Conservation (phyloP, 1,140 invertebrate genomes). For the Cydia strobilella region DNA sequence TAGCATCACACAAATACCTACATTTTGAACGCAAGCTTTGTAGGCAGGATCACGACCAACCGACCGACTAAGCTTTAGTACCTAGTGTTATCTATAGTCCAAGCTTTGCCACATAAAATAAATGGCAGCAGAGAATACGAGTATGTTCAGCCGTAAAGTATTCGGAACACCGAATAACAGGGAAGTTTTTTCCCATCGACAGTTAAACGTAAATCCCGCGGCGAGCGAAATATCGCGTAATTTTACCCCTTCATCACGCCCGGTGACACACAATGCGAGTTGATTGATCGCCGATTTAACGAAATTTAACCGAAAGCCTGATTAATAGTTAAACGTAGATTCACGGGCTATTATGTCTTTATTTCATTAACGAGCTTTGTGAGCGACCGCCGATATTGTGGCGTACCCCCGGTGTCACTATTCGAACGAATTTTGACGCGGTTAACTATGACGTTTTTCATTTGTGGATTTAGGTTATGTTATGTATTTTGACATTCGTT, state of each 20-base stretch:
- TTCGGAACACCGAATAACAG: not conserved
- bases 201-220: not conserved
- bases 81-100: not conserved
- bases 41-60: not conserved
- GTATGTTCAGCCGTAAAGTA: not conserved
- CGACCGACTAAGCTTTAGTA: not conserved
- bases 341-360: constrained; percentile 32
- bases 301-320: constrained; percentile 32
- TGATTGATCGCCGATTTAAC: constrained; percentile 32
- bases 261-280: constrained; percentile 29
- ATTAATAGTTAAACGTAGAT: constrained; percentile 32
- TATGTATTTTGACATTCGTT: too few relatives aligned
- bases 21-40: not conserved
- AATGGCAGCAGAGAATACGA: not conserved
- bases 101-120: constrained; percentile 1
- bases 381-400: constrained; percentile 13
- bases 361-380: constrained; percentile 31
- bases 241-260: constrained; percentile 31
- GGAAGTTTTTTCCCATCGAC: constrained; percentile 9
- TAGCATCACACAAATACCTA: not conserved
- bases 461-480: too few relatives aligned
- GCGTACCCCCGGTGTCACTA: constrained; percentile 1
- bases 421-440: not conserved
- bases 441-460: not conserved
- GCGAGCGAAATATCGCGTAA: constrained; percentile 26